Conservation (phyloP, 2,113 vertebrate species). For the Cryptotis parvus region DNA sequence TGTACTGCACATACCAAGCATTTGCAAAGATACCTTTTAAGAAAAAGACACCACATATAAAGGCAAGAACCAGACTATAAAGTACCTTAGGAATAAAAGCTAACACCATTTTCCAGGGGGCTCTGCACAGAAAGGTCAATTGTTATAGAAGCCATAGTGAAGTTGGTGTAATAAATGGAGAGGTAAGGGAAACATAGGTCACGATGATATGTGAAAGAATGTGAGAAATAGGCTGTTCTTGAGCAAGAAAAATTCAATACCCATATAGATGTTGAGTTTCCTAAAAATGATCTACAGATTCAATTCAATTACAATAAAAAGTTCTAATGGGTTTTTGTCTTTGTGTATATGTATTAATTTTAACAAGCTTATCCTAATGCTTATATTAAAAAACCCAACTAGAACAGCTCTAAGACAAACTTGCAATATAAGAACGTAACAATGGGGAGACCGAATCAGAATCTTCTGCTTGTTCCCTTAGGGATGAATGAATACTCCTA, state of each 20-base stretch:
- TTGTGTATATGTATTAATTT: background rate
- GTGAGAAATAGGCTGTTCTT: background rate
- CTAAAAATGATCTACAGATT: background rate
- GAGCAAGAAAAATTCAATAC: background rate
- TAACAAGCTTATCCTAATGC: background rate
- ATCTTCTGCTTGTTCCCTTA: background rate
- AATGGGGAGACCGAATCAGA: background rate
- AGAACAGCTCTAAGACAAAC: background rate
- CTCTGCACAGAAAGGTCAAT: background rate
- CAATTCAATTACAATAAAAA: background rate
- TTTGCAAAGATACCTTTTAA: conserved; percentile 6
- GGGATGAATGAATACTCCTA: background rate
- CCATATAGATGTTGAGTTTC: background rate
- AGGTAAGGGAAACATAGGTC: background rate
- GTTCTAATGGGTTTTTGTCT: background rate
- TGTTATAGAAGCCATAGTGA: background rate
- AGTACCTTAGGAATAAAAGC: background rate
- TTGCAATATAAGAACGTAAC: background rate
- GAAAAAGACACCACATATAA: background rate
- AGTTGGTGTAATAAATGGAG: background rate
- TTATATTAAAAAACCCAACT: background rate
- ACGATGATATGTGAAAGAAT: background rate
- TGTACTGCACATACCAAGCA: background rate
- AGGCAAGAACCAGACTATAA: background rate
- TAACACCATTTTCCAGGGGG: background rate